Evolutionary conservation across 2,113 vertebrate genomes (phyloP).

Genomic region (Perca flavescens): DNA sequence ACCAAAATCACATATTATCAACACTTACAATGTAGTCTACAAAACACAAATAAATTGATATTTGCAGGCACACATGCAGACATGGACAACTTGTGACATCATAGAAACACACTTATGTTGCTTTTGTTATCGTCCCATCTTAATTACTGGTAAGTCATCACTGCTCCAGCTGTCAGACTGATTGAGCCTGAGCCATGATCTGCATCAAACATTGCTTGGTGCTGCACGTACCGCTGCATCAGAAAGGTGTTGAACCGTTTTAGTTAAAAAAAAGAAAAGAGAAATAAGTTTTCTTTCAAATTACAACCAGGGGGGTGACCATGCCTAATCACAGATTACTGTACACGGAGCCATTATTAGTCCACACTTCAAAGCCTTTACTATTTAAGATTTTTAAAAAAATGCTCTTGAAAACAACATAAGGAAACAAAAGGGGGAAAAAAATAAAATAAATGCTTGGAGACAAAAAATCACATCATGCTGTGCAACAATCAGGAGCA

Average conservation of each 20-base stretch:
- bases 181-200: conserved; percentile 44
- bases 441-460: conserved; percentile 52
- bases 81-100: conserved; percentile 26
- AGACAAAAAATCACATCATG: conserved; percentile 42
- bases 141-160: conserved; percentile 71
- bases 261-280: neutral
- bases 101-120: conserved; percentile 34
- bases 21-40: conserved; percentile 47
- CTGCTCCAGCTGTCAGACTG: conserved; percentile 60
- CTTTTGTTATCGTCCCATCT: conserved; percentile 57
- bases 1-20: conserved; percentile 68
- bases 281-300: conserved; percentile 21
- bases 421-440: conserved; percentile 19
- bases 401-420: conserved; percentile 40
- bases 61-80: conserved; percentile 40
- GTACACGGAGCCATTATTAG: conserved; percentile 28
- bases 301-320: conserved; percentile 2
- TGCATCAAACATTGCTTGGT: neutral
- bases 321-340: conserved; percentile 44
- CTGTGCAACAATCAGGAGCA: conserved; percentile 71
- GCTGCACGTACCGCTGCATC: conserved; percentile 2
- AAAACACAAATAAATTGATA: conserved; percentile 58
- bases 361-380: conserved; percentile 21
- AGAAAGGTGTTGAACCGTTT: conserved; percentile 1
- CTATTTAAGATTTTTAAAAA: conserved; percentile 11